Evolutionary conservation across 2,888 invertebrate genomes (phyloP), one percentile per base, ranked within the genome.

Genomic region (Limnephilus auricula): DNA sequence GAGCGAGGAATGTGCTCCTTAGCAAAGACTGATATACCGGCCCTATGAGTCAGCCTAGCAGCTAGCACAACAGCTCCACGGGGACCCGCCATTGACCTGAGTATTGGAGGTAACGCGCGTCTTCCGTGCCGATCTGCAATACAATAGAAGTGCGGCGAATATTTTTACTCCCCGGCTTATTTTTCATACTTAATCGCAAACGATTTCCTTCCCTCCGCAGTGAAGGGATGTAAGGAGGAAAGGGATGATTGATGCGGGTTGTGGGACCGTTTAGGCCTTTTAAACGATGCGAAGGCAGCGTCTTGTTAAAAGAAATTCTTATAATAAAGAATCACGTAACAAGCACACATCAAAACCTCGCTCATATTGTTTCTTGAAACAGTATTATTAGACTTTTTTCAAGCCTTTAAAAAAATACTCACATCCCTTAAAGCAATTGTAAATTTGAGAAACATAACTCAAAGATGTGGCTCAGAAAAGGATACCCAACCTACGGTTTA

Each of bases 141-240:
- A 84, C 84, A n/a, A n/a, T n/a, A 25, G n/a, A 84, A 84, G 34
- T n/a, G 13, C 37, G 37, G 37, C 84, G 84, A 37, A 84, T 84
- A 84, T 40, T 40, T 84, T 40, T 30, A 84, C 84, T 34, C 13
- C 40, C 37, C n/a, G 25, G 30, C 84, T 84, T 84, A 84, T 84
- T 84, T 84, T 84, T 84, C 84, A 84, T 84, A 84, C 37, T 84
- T 84, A 84, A 84, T 84, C 84, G 84, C 37, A 37, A 37, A 37
- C 84, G 40, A 84, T 84, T 84, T 84, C 84, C 84, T 84, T 37
- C 84, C 84, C 37, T 40, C 37, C 34, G 25, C 40, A n/a, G 83
- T 25, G 84, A 34, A n/a, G 84, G n/a, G 84, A 84, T 84, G 84
- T 84, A n/a, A 40, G 84, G 37, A 84, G 31, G 31, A 80, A 31